Conservation (phyloP, 1,140 invertebrate genomes). For the Macrobrachium nipponense region DNA sequence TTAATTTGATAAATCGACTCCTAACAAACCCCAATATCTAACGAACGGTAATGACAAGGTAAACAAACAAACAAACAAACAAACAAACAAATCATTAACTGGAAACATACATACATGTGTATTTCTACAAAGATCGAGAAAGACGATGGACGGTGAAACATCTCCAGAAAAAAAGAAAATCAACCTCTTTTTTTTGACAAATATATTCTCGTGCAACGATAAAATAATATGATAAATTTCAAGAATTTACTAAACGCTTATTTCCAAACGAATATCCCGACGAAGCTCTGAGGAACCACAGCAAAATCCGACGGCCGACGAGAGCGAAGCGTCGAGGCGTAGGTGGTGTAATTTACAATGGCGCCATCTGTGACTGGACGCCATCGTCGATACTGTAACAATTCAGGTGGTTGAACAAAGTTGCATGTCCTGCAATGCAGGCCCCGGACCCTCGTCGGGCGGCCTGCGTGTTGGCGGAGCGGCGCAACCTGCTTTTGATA, state of each 20-base stretch:
- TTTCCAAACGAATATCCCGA: no score
- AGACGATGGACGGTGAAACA: no score
- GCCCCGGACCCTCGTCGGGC: background rate
- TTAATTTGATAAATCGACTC: no score
- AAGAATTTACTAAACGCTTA: no score
- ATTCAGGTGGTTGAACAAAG: conserved; percentile 36
- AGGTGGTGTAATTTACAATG: conserved; percentile 15
- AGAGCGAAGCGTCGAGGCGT: background rate
- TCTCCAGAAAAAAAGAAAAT: background rate
- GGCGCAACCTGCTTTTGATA: background rate
- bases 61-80: no score
- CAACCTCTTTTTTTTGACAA: background rate
- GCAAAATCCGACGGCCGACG: background rate
- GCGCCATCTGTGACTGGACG: conserved; percentile 28
- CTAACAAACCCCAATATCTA: no score
- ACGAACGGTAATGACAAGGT: no score
- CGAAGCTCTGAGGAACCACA: no score
- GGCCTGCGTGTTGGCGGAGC: background rate
- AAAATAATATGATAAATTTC: background rate
- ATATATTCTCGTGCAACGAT: background rate
- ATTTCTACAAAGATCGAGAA: no score
- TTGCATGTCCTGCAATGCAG: conserved; percentile 36
- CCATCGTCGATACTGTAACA: conserved; percentile 52
- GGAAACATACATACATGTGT: no score
- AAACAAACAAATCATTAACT: no score